Conservation (phyloP, 1,140 invertebrate species). For the Cherax destructor region DNA sequence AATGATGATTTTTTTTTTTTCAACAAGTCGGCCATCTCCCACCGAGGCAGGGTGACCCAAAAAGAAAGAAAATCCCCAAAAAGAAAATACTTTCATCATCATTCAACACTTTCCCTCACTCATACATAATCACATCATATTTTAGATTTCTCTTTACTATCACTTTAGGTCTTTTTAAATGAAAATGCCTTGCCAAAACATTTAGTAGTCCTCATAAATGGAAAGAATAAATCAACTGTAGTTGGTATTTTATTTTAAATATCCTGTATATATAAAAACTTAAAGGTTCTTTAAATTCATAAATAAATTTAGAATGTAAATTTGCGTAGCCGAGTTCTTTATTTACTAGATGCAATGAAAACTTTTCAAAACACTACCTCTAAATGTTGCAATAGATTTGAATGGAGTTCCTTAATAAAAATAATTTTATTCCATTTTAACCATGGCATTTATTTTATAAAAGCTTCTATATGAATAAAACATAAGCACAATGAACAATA, state of each 20-base stretch:
- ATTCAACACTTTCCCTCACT: no score
- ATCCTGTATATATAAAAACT: background rate
- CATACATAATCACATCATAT: no score
- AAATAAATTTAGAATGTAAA: background rate
- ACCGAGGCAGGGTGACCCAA: no score
- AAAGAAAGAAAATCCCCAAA: no score
- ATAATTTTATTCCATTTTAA: background rate
- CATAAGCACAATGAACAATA: background rate
- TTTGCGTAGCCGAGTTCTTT: background rate
- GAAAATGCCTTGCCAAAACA: no score
- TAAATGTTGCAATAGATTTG: background rate
- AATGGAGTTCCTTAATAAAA: background rate
- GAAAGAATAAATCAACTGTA: no score
- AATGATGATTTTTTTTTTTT: no score
- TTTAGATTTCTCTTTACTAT: no score
- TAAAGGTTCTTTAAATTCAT: background rate
- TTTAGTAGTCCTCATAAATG: no score
- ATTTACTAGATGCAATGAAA: background rate
- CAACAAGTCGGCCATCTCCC: no score
- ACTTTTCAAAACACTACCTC: background rate
- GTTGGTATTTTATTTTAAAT: background rate
- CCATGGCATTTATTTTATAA: background rate
- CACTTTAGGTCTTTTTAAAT: no score
- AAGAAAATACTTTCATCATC: no score
- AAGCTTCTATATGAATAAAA: background rate